phyloP scores from a whole-genome alignment of 2,888 invertebrate genomes.

The Germaria angustata region DNA sequence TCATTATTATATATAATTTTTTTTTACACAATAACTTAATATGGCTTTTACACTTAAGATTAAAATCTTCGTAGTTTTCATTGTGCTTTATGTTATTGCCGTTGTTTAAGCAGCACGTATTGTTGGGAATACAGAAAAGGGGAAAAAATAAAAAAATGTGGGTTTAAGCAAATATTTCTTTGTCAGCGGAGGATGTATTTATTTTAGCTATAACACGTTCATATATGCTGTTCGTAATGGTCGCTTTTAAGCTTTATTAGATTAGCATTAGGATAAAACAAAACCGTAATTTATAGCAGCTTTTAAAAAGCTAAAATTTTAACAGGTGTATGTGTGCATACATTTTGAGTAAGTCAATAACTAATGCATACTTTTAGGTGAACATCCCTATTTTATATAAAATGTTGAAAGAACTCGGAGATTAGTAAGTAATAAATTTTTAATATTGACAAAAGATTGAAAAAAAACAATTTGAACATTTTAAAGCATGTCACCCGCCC shows the following conservation, averaged over 20 bases:
- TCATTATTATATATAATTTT: no score
- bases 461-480: no score
- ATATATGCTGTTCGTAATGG: no score
- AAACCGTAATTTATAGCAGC: constrained; percentile 2
- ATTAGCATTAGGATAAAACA: background rate
- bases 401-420: background rate
- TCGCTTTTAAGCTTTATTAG: constrained; percentile 36
- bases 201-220: constrained; percentile 8
- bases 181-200: background rate
- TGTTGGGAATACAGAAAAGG: background rate
- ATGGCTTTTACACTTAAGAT: constrained; percentile 23
- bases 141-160: no score
- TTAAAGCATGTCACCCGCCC: no score
- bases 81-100: no score
- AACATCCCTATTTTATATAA: background rate
- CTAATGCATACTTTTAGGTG: background rate
- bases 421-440: background rate
- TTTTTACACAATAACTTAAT: constrained; percentile 9
- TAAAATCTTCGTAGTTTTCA: constrained; percentile 35
- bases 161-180: background rate
- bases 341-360: no score
- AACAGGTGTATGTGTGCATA: no score
- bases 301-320: constrained; percentile 13
- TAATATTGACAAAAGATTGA: background rate
- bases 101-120: background rate